These are phyloP conservation scores for Geococcyx californianus DNA, from an alignment of 2,113 vertebrate genomes.

Conservation along the genomic window DNA sequence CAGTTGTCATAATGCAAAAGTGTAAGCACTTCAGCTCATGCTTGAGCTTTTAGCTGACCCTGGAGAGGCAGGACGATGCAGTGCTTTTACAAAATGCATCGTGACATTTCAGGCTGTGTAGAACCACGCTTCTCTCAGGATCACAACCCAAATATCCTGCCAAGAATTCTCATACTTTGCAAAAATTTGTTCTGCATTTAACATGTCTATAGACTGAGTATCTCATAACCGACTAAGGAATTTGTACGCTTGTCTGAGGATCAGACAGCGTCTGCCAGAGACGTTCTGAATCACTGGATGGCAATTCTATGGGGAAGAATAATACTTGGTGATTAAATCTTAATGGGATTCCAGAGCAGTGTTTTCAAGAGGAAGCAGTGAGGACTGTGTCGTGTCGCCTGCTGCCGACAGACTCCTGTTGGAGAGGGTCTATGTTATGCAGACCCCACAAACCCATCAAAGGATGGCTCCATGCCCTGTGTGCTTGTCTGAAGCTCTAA, in stretches of 20 bases:
- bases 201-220: not conserved
- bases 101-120: not conserved
- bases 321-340: constrained; percentile 23
- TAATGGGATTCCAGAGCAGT: constrained; percentile 20
- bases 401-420: not conserved
- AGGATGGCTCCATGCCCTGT: not conserved
- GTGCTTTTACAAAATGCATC: not conserved
- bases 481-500: not conserved
- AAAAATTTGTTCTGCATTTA: not conserved
- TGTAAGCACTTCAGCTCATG: not conserved
- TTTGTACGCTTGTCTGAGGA: not conserved
- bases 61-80: not conserved
- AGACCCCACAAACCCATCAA: not conserved
- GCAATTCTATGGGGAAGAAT: constrained; percentile 9
- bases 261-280: not conserved
- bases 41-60: constrained; percentile 40
- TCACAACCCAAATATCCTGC: not conserved
- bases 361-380: not conserved
- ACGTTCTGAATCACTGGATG: constrained; percentile 2
- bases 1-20: not conserved
- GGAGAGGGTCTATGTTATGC: not conserved
- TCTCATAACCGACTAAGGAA: not conserved
- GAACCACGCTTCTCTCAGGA: not conserved
- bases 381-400: not conserved
- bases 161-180: not conserved